Evolutionary conservation across 1,140 invertebrate species (phyloP), one percentile per base, ranked within the genome.

Genomic region (Lepidurus arcticus): DNA sequence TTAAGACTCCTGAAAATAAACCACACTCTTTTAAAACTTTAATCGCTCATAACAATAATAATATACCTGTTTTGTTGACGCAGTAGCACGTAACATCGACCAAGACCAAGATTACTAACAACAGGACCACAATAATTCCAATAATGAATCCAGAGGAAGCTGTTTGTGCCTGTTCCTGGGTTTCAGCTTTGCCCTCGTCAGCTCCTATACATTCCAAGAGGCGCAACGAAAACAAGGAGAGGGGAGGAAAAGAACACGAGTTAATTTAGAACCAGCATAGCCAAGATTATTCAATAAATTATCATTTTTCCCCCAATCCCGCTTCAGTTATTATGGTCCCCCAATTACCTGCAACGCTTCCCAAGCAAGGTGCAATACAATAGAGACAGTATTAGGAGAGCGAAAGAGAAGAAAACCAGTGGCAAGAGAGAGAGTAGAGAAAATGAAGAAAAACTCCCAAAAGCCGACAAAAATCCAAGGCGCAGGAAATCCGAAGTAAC

Each of bases 61-160:
- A 7, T 2, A n/a, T 82, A 88, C 88, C 88, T 82, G 85, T 86
- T 79, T 87, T 85, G 79, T 86, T 85, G 80, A 89, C 89, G 84
- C 91, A 93, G 82, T 89, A 92, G 79, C 92, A 91, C 1, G 92
- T 87, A 1, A 94, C 85, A 83, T 95, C 93, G 79, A 94, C 89
- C 79, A 94, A 87, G 80, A 94, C 86, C 44, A 94, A 86, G 76
- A 93, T 88, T 78, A 94, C 83, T 45, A 94, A 85, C 11, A 94
- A 87, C 73, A 90, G 88, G 65, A 88, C 90, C 73, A 94, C 86
- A 9, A 93, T 91, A 77, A 94, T 90, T 80, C 91, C 91, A 80
- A 94, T 91, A 81, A 95, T 92, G 53, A 91, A 87, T 34, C 89
- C 89, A 82, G 90, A 93, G 74, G 34, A 34, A 4, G 26, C 42